Conservation (phyloP, 2,888 invertebrate species). For the Stenurella melanura region DNA sequence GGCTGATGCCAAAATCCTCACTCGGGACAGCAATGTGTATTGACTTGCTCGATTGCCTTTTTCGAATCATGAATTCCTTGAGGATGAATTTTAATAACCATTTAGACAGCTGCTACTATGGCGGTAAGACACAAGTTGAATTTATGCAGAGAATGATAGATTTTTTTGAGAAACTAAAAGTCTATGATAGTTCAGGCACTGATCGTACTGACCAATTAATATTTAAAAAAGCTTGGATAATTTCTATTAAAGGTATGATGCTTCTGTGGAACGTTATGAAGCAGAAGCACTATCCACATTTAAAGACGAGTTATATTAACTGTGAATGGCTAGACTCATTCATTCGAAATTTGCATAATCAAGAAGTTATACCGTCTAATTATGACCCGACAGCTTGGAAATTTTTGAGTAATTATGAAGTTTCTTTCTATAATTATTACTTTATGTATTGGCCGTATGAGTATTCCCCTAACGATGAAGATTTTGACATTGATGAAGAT, state of each 20-base stretch:
- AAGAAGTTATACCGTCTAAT: not conserved
- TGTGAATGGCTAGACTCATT: slow-evolving; percentile 34
- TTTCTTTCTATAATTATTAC: not conserved
- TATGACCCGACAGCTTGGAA: not conserved
- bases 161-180: slow-evolving; percentile 29
- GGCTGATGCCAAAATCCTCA: slow-evolving; percentile 24
- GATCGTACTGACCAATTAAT: slow-evolving; percentile 34
- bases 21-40: slow-evolving; percentile 35
- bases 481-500: not conserved
- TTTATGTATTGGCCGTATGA: not conserved
- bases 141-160: slow-evolving; percentile 14
- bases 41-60: slow-evolving; percentile 28
- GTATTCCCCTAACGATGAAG: not conserved
- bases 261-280: slow-evolving; percentile 36
- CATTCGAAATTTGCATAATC: not conserved
- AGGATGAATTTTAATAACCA: slow-evolving; percentile 9
- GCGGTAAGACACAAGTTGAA: slow-evolving; percentile 19
- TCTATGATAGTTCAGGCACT: slow-evolving; percentile 9
- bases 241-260: slow-evolving; percentile 36
- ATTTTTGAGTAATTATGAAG: not conserved
- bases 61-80: slow-evolving; percentile 30
- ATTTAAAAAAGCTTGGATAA: slow-evolving; percentile 39
- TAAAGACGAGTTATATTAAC: slow-evolving; percentile 31
- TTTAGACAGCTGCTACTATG: slow-evolving; percentile 27
- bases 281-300: not conserved